These are phyloP conservation scores for Popillia japonica DNA, from an alignment of 1,140 invertebrate genomes.

Conservation along the genomic window DNA sequence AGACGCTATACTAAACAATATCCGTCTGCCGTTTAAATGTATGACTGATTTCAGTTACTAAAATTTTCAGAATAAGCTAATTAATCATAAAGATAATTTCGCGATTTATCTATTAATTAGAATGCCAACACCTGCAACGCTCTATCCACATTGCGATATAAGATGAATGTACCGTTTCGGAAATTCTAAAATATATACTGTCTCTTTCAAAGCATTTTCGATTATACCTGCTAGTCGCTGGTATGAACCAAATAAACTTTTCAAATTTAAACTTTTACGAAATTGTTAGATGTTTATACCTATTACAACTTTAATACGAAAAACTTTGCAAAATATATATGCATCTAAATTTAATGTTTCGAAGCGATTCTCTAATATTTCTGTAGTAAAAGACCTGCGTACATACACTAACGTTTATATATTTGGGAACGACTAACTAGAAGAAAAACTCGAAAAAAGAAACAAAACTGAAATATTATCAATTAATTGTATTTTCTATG, in stretches of 20 bases:
- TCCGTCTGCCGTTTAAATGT: not conserved
- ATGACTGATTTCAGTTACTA: not conserved
- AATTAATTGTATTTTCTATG: too few relatives aligned
- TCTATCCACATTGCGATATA: not conserved
- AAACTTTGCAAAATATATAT: not conserved
- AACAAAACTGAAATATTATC: too few relatives aligned
- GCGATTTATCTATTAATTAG: slow-evolving; percentile 30
- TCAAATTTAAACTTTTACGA: not conserved
- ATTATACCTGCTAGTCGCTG: not conserved
- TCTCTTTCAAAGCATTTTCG: not conserved
- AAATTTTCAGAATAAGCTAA: not conserved
- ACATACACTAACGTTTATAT: too few relatives aligned
- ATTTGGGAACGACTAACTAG: too few relatives aligned
- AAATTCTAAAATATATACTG: slow-evolving; percentile 1
- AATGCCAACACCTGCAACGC: slow-evolving; percentile 13
- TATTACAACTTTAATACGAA: not conserved
- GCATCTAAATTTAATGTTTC: too few relatives aligned
- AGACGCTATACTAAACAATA: too few relatives aligned
- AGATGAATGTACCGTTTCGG: not conserved
- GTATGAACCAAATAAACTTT: not conserved
- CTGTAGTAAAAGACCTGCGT: too few relatives aligned
- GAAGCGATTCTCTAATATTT: too few relatives aligned
- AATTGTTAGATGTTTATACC: not conserved
- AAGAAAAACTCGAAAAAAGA: too few relatives aligned
- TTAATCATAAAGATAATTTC: slow-evolving; percentile 17